Evolutionary conservation across 92 coral and sea anemone genomes (phyloP), one percentile per base, ranked within the genome.

Genomic region (Umimayanthus kanabou): DNA sequence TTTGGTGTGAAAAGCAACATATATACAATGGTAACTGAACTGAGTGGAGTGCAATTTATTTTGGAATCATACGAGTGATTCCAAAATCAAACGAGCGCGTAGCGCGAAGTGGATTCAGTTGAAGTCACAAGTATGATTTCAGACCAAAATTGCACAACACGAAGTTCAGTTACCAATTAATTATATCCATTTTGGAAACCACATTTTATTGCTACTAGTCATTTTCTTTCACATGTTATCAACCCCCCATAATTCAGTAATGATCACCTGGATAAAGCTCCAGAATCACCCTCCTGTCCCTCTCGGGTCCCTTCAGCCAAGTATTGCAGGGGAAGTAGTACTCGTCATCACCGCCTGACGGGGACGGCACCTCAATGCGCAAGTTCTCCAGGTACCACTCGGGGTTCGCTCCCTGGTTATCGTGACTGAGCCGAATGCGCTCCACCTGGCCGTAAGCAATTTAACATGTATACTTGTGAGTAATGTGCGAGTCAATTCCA

Each of bases 381-480:
- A 96, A 86, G 91, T 90, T 91, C 42, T 96, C 99, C 86, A 96
- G 91, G 90, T 89, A 93, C 99, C 99, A 96, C 89, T 95, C 98
- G 13, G 99, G 93, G 77, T 95, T 93, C 14, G 91, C 88, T 58
- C 94, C 94, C 1, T 93, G 39, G 89, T 97, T 97, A 90, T 97
- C 99, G 37, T 97, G 99, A 65, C 99, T 94, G 37, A 97, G 69
- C 20, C 98, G 94, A 33, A 97, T 90, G 80, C 95, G 89, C 80
- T 95, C 89, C 66, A 97, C 94, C 94, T 90, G 80, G 39, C 74
- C 71, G 70, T 58, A 73, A 77, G 71, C 25, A 53, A 76, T 40
- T 73, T n/a, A 33, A 37, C 53, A 39, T n/a, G 11, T 9, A 53
- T 53, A 53, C 58, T 53, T 53, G 58, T 18, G 20, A 33, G 37